Evolutionary conservation across 2,797 vertebrate genomes (phyloP).

Genomic region (Gymnoscopelus braueri): DNA sequence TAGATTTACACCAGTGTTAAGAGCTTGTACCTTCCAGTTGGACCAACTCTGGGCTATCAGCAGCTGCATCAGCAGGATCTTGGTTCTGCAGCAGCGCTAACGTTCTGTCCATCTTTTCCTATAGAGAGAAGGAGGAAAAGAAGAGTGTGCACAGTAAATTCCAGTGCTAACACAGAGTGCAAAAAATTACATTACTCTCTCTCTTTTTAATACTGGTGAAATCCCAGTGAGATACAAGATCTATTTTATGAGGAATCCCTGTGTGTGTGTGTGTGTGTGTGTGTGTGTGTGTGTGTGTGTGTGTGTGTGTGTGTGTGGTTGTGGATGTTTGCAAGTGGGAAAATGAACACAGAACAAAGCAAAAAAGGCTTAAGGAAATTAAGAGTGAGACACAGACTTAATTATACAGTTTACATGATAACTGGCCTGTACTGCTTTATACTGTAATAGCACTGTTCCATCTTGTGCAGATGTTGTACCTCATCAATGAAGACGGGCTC

Average conservation of each 20-base stretch:
- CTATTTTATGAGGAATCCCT: no score
- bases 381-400: background rate
- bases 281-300: no score
- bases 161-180: no score
- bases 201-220: no score
- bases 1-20: slow-evolving; percentile 18
- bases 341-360: background rate
- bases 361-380: background rate
- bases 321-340: background rate
- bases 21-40: slow-evolving; percentile 90
- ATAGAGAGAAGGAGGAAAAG: slow-evolving; percentile 13
- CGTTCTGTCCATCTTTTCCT: slow-evolving; percentile 95
- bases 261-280: no score
- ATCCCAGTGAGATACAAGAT: no score
- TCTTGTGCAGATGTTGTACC: slow-evolving; percentile 71
- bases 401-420: background rate
- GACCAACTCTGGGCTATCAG: slow-evolving; percentile 88
- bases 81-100: slow-evolving; percentile 92
- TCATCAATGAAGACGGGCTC: slow-evolving; percentile 95
- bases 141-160: no score
- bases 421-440: background rate
- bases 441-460: background rate
- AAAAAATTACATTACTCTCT: no score
- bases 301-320: background rate
- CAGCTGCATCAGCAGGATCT: slow-evolving; percentile 89